A percentile compares a stretch with the other conserved stretches of the same genome.
Evolutionary conservation across 2,888 invertebrate genomes (phyloP).

Genomic region (Gymnosoma rotundatum): DNA sequence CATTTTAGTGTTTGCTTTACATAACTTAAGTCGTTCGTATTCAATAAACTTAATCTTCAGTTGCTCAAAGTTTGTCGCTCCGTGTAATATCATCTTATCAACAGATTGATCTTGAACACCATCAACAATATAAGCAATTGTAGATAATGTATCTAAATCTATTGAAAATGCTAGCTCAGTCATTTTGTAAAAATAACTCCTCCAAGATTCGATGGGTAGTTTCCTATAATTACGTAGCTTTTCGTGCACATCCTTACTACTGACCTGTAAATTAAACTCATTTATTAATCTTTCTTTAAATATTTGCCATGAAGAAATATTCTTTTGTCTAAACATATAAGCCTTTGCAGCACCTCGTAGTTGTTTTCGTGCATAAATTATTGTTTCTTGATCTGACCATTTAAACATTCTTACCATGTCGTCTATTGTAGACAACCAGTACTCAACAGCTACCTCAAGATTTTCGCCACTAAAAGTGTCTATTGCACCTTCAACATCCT

Average conservation of each 20-base stretch:
- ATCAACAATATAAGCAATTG: conserved; percentile 9
- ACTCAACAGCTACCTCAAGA: conserved; percentile 8
- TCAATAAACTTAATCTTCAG: conserved; percentile 1
- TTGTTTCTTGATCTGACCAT: conserved; percentile 14
- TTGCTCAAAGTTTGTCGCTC: conserved; percentile 20
- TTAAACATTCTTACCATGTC: conserved; percentile 14
- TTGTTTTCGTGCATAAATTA: conserved; percentile 27
- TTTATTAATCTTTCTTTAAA: background rate
- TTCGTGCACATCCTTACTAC: background rate
- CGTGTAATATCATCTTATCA: conserved; percentile 1
- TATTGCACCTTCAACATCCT: background rate
- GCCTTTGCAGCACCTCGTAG: conserved; percentile 17
- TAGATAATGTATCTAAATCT: background rate
- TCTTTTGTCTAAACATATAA: background rate
- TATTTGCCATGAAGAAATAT: conserved; percentile 6
- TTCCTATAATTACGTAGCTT: background rate
- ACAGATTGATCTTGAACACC: conserved; percentile 10
- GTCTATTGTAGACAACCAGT: conserved; percentile 2
- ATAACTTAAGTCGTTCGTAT: background rate
- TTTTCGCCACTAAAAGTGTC: conserved; percentile 15
- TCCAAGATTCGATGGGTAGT: conserved; percentile 10
- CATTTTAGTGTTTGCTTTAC: background rate
- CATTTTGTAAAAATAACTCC: background rate
- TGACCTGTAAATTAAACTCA: conserved; percentile 7
- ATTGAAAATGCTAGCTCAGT: background rate